Base-by-base conservation (phyloP, 2,888 invertebrate species). In the Antheraea assamensis region DNA sequence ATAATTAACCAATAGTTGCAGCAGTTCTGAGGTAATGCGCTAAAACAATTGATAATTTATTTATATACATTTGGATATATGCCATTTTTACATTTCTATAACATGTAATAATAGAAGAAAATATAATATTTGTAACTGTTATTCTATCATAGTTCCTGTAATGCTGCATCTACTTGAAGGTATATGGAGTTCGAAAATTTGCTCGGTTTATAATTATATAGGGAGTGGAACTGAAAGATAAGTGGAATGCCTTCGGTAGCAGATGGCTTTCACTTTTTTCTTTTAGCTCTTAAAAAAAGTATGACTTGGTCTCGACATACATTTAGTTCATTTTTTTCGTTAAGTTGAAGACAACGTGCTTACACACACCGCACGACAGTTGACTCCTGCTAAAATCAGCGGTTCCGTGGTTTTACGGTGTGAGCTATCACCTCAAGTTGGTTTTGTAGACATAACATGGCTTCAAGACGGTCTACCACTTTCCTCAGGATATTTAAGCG, bases 401-500 rank as follows among this genome's bases (percentile, higher is more conserved):
- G 90, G 92, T 0, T 85, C 90, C 0, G 93, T 93, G 47, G 85
- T 93, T 42, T 78, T 94, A 31, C 84, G 91, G 5, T 94, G 94
- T 78, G 94, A 93, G 74, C 81, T 91, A 21, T 92, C 94, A 0
- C 90, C 92, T 2, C 93, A 93, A 81, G 85, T 91, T 0, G 93
- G 92, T 0, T 76, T 90, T 2, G 89, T 90, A 5, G 92, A 93
- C 61, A 84, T 93, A 76, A 87, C 88, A 17, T 94, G 94, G 94
- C 82, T 94, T 27, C 94, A 94, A 77, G 93, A 94, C 78, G 92
- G 93, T 19, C 81, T 94, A 58, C 91, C 92, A 1, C 74, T 94
- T 31, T 84, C 92, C 47, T 89, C 91, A 0, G 90, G 90, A 3
- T 93, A 92, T 80, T 81, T 91, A 75, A 90, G 88, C 55, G 84